These are phyloP conservation scores for Cavia aperea DNA, from an alignment of 2,113 vertebrate genomes.

Conservation along the genomic window DNA sequence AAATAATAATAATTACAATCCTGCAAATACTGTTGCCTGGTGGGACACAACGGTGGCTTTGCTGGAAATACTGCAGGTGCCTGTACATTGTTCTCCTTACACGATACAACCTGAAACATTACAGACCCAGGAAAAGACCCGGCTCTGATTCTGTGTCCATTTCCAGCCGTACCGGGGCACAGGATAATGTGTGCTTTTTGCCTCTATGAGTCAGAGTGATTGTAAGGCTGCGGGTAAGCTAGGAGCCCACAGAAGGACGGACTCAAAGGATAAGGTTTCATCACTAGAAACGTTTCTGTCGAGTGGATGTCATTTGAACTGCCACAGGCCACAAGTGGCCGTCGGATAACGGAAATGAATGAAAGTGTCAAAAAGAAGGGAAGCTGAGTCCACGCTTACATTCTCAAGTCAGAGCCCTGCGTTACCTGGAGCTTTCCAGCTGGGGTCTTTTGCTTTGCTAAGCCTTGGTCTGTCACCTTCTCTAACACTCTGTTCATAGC, in stretches of 20 bases:
- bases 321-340: neutral
- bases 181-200: neutral
- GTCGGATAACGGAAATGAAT: neutral
- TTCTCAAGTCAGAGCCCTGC: neutral
- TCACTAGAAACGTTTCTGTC: neutral
- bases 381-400: neutral
- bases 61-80: neutral
- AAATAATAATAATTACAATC: slow-evolving; percentile 57
- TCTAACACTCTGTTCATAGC: neutral
- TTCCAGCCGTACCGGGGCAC: neutral
- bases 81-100: neutral
- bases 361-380: neutral
- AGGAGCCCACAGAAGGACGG: neutral
- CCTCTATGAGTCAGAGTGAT: neutral
- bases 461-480: neutral
- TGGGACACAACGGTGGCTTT: slow-evolving; percentile 21
- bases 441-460: neutral
- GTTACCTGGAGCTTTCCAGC: neutral
- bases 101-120: neutral
- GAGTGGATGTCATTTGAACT: neutral
- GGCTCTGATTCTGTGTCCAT: neutral
- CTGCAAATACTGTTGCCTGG: slow-evolving; percentile 35
- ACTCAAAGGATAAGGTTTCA: neutral
- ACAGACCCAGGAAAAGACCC: neutral
- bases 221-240: neutral